Evolutionary conservation across 2,888 invertebrate genomes (phyloP).

Genomic region (Heliconius aoede): DNA sequence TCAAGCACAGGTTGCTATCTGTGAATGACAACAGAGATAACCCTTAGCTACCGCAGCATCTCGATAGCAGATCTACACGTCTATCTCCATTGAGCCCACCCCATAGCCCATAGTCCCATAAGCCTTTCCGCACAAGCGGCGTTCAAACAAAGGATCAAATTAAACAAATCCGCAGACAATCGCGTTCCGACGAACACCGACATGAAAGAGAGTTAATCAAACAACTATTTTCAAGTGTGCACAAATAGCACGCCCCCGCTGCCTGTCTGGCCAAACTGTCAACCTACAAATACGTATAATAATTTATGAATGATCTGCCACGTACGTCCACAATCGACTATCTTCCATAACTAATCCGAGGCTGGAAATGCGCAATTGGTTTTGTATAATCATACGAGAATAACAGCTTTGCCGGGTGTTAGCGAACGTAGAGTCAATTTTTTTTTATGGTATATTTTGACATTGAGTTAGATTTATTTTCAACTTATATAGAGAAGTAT

Average conservation of each 20-base stretch:
- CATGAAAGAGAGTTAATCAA: slow-evolving; percentile 83
- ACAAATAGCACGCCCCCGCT: slow-evolving; percentile 69
- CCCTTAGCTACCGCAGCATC: slow-evolving; percentile 62
- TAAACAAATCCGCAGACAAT: slow-evolving; percentile 81
- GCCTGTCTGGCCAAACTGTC: slow-evolving; percentile 65
- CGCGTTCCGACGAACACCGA: slow-evolving; percentile 69
- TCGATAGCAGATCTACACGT: slow-evolving; percentile 71
- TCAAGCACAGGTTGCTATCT: slow-evolving; percentile 69
- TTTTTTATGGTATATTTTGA: slow-evolving; percentile 13
- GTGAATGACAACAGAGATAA: slow-evolving; percentile 71
- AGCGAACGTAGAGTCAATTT: slow-evolving; percentile 46
- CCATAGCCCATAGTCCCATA: slow-evolving; percentile 62
- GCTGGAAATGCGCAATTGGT: slow-evolving; percentile 74
- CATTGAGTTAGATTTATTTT: neutral
- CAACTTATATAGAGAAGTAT: neutral
- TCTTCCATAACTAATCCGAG: slow-evolving; percentile 65
- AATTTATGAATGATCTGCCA: slow-evolving; percentile 75
- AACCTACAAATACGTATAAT: slow-evolving; percentile 67
- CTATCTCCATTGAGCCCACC: slow-evolving; percentile 60
- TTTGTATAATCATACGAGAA: slow-evolving; percentile 53
- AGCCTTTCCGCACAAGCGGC: slow-evolving; percentile 77
- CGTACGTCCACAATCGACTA: slow-evolving; percentile 40
- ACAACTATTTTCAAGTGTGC: slow-evolving; percentile 68
- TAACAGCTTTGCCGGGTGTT: slow-evolving; percentile 74
- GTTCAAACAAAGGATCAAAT: slow-evolving; percentile 82